Base-by-base conservation (phyloP, 1,140 invertebrate genomes). In the Drosophila trapezifrons region DNA sequence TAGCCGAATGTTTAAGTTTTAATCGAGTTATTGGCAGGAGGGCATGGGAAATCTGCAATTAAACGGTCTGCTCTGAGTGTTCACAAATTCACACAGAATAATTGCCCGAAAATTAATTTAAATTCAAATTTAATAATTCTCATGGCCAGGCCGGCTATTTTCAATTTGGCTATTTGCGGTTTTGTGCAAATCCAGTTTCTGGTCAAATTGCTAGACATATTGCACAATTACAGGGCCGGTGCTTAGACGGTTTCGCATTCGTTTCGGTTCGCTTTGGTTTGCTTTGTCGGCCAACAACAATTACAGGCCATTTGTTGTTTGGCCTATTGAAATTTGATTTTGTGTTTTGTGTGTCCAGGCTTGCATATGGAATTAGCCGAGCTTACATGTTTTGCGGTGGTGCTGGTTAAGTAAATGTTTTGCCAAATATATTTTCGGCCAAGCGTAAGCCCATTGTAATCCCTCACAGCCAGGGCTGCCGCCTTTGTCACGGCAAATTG, bases 121-220 rank as follows among this genome's bases (percentile, higher is more conserved):
- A 76, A 57, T 57, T 64, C 40, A 32, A 67, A 75, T 75, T 75
- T 65, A 76, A 76, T 76, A 76, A 76, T 51, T 76, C 40, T 42
- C 45, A 42, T 25, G 20, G 4, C 45, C 32, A 15, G 1, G 8
- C 25, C 17, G 17, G 20, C 35, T 27, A 40, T 70, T 76, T 76
- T 42, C 55, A 51, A 76, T 76, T 76, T 67, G 29, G 35, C 63
- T 55, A 60, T 76, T 76, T 76, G 74, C 20, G 74, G 74, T 75
- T 56, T 40, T 74, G 71, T 52, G 66, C 55, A 72, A 59, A 74
- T 72, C 35, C 25, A 25, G 59, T 52, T 75, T 75, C 29, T 43
- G 70, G 70, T 65, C 45, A 57, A 65, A 74, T 52, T 38, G 70
- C 43, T 64, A 51, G 70, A 56, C 25, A 75, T 74, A 64, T 75